Evolutionary conservation across 2,113 vertebrate genomes (phyloP).

Genomic region (Myotis brandtii): DNA sequence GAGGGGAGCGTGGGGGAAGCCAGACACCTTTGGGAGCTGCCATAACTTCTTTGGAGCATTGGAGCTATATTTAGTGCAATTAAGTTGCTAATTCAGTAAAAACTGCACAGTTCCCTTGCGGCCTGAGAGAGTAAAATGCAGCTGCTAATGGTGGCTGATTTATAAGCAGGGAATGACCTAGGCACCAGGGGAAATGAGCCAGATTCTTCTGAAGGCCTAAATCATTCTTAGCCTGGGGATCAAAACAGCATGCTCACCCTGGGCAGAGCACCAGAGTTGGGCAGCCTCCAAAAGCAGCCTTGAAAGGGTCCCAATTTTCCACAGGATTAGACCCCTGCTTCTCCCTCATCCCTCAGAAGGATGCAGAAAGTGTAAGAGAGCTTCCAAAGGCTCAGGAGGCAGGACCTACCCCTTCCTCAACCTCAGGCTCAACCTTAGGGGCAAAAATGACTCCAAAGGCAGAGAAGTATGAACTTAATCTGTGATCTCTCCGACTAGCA

Average conservation of each 20-base stretch:
- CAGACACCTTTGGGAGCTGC: conserved; percentile 64
- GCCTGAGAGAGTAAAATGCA: conserved; percentile 50
- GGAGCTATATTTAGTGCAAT: conserved; percentile 66
- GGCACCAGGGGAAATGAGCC: conserved; percentile 62
- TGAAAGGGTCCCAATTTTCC: conserved; percentile 24
- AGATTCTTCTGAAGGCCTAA: conserved; percentile 69
- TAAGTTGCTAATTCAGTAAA: conserved; percentile 76
- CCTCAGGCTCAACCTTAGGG: not conserved
- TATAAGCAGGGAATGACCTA: conserved; percentile 48
- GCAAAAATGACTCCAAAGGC: not conserved
- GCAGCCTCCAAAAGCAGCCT: conserved; percentile 14
- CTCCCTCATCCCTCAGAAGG: not conserved
- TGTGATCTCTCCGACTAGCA: not conserved
- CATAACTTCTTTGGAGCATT: conserved; percentile 41
- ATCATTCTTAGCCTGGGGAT: conserved; percentile 57
- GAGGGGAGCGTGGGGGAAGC: not conserved
- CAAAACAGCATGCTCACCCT: conserved; percentile 51
- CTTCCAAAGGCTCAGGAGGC: not conserved
- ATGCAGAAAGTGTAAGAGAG: not conserved
- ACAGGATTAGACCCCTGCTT: not conserved
- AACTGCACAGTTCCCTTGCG: conserved; percentile 45
- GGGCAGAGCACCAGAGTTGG: conserved; percentile 38
- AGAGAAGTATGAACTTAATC: not conserved
- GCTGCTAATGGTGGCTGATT: conserved; percentile 72
- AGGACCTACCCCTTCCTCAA: not conserved